Evolutionary conservation across 2,888 invertebrate genomes (phyloP), one percentile per base, ranked within the genome.

Genomic region (Caenorhabditis becei): DNA sequence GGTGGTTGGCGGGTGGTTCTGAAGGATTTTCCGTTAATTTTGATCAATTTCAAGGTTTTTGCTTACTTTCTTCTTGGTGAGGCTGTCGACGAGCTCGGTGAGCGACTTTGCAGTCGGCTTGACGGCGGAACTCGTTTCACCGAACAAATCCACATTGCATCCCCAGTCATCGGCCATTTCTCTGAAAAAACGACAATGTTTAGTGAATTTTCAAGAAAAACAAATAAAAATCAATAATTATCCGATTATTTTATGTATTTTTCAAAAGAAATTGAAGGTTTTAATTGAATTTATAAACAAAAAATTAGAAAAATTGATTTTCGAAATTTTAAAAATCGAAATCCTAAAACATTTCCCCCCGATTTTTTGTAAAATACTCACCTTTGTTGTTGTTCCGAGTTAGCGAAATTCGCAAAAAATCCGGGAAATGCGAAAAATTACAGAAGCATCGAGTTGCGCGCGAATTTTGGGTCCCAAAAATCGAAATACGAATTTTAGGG

Each of bases 91-190:
- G 7, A 80, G 66, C 18, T 80, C 80, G 0, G 75, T 80, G 32
- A 80, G 51, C 37, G 80, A 80, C 37, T 75, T 77, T 14, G 66
- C 58, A 28, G n/a, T 58, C 7, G 63, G 35, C 24, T 75, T 70
- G 18, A 44, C 59, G 24, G 37, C 26, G 1, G 35, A 14, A 51
- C 24, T 75, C 59, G 80, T 23, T 28, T 72, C 81, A 14, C 77
- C 81, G 58, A 81, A 81, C 53, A 81, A 65, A 51, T 81, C 81
- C 18, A 77, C 77, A 28, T 77, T 77, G 69, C 81, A 81, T 44
- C 81, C 81, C 81, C 81, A 81, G 58, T 81, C 81, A 58, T 81
- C 81, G 53, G 81, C 56, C 81, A 81, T 81, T 69, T 75, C 67
- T 72, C 49, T 10, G 67, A 61, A 58, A 65, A 37, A 56, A 41